Evolutionary conservation across 2,797 vertebrate species (phyloP).

Genomic region (Amazonetta brasiliensis): DNA sequence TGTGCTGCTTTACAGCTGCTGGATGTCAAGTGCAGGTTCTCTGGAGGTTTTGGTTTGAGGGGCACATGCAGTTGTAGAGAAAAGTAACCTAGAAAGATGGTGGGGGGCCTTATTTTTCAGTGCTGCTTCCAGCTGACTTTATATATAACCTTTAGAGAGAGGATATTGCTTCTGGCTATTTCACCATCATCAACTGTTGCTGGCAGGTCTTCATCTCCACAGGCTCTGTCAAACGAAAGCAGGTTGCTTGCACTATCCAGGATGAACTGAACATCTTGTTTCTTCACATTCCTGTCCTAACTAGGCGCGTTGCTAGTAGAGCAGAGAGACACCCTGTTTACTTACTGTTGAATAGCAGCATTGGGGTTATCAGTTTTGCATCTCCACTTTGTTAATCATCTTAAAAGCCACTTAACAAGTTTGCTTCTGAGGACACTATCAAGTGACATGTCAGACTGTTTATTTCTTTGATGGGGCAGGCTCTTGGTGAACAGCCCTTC

Average conservation of each 20-base stretch:
- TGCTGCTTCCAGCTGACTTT: neutral
- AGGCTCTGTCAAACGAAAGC: neutral
- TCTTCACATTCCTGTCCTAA: neutral
- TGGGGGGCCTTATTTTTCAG: neutral
- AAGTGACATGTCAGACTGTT: neutral
- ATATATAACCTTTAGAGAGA: neutral
- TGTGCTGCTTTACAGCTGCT: neutral
- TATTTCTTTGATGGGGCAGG: neutral
- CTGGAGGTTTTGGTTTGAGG: neutral
- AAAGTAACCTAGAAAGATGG: neutral
- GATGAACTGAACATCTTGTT: fast-evolving
- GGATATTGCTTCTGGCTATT: neutral
- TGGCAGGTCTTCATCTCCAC: neutral
- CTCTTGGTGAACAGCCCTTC: neutral
- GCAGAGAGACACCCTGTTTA: neutral
- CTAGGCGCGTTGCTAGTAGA: neutral
- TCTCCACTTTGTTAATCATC: neutral
- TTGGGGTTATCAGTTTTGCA: neutral
- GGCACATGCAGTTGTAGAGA: neutral
- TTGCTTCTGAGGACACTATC: neutral
- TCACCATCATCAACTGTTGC: neutral
- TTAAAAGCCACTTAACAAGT: neutral
- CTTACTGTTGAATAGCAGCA: neutral
- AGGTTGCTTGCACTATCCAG: neutral
- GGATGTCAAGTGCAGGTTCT: neutral